Conservation (phyloP, 2,113 vertebrate genomes). For the Lasiurus cinereus region DNA sequence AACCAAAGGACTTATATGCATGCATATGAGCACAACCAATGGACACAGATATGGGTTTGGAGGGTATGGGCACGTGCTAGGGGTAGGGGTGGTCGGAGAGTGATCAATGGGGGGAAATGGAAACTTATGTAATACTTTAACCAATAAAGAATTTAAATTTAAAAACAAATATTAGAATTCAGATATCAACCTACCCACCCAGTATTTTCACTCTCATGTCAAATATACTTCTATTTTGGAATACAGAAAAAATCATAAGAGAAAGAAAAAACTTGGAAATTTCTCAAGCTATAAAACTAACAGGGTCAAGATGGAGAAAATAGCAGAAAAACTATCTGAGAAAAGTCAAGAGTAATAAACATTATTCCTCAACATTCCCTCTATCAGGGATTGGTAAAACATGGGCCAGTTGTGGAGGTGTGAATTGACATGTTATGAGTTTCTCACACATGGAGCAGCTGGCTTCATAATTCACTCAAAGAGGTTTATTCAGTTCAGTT, state of each 20-base stretch:
- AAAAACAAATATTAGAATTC: background rate
- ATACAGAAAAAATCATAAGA: background rate
- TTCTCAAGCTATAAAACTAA: background rate
- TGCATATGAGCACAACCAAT: too few relatives aligned
- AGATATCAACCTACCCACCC: background rate
- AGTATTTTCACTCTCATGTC: background rate
- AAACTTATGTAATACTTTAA: too few relatives aligned
- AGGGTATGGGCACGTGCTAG: too few relatives aligned
- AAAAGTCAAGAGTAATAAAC: background rate
- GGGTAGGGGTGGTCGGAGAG: too few relatives aligned
- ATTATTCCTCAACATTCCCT: background rate
- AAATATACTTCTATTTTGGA: conserved; percentile 10
- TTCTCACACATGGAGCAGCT: background rate
- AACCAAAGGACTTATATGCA: too few relatives aligned
- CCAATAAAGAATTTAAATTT: too few relatives aligned
- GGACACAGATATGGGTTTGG: too few relatives aligned
- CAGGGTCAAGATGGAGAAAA: background rate
- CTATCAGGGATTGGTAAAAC: background rate
- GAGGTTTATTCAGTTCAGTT: background rate
- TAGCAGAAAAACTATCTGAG: background rate
- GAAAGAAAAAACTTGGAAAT: background rate
- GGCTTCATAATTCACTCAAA: background rate
- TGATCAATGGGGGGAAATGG: too few relatives aligned
- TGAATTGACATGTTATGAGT: background rate
- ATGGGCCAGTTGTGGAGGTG: background rate